A percentile compares a stretch with the other conserved stretches of the same genome.
Evolutionary conservation across 2,113 vertebrate species (phyloP).

Genomic region (Hiodon alosoides): DNA sequence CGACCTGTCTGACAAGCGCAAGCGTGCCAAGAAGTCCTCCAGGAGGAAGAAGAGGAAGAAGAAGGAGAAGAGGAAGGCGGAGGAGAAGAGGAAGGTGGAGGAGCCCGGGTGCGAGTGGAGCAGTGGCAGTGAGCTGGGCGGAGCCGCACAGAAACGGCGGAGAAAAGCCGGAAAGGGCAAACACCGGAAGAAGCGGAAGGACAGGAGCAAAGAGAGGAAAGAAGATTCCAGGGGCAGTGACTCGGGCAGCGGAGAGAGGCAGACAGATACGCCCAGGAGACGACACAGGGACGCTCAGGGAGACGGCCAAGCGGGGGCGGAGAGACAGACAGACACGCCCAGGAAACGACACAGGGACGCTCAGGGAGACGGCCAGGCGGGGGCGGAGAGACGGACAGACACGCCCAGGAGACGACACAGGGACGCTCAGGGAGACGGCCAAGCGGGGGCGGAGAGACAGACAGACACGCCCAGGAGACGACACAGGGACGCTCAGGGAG

Average conservation of each 20-base stretch:
- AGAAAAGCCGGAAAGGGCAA: slow-evolving; percentile 57
- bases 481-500: slow-evolving; percentile 47
- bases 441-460: slow-evolving; percentile 42
- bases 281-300: no score
- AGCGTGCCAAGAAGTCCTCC: slow-evolving; percentile 77
- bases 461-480: slow-evolving; percentile 43
- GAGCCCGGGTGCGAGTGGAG: slow-evolving; percentile 43
- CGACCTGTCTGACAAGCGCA: slow-evolving; percentile 59
- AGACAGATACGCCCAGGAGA: no score
- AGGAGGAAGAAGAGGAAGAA: slow-evolving; percentile 84
- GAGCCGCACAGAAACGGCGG: slow-evolving; percentile 43
- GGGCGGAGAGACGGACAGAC: slow-evolving; percentile 31
- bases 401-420: slow-evolving; percentile 47
- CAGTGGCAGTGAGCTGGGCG: slow-evolving; percentile 38
- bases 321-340: slow-evolving; percentile 20
- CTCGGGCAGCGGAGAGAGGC: slow-evolving; percentile 26
- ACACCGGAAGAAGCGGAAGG: slow-evolving; percentile 56
- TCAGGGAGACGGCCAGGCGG: slow-evolving; percentile 48
- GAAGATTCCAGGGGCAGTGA: slow-evolving; percentile 46
- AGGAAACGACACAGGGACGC: slow-evolving; percentile 53
- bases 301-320: neutral
- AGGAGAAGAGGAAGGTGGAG: slow-evolving; percentile 53
- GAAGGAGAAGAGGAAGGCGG: slow-evolving; percentile 73
- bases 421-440: slow-evolving; percentile 46
- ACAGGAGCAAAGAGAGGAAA: slow-evolving; percentile 50